Evolutionary conservation across 2,888 invertebrate species (phyloP), one percentile per base, ranked within the genome.

Genomic region (Aphrophora alni): DNA sequence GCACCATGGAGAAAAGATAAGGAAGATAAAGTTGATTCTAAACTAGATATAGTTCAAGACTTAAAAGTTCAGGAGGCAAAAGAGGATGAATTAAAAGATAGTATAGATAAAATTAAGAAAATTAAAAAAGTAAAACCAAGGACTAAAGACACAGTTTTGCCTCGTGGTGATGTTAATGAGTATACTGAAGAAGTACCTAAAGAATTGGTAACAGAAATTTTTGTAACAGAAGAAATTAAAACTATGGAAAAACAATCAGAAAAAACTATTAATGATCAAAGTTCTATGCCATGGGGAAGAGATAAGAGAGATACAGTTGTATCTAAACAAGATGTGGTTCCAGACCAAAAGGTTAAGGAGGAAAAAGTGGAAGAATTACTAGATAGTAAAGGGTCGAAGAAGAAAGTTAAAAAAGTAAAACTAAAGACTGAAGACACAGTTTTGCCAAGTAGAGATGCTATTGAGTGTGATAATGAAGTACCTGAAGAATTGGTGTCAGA

Each of bases 101-200:
- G n/a, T n/a, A n/a, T n/a, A n/a, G n/a, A n/a, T n/a, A n/a, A n/a
- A 76, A 83, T 80, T 71, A 82, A 74, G 77, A 83, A 80, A 38
- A 33, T 71, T 27, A 75, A 70, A 69, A 59, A 33, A 14, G 38
- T 33, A 25, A 80, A 75, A 68, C 76, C 78, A 26, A 78, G 74
- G 72, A 73, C 38, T 27, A 73, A 76, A 77, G 26, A 33, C 24
- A 25, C 26, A 38, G 75, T 44, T 0, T 21, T 3, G 21, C 44
- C 38, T 4, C 10, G n/a, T 3, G 69, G 77, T 24, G 74, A 38
- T 3, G 74, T 26, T 68, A 21, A n/a, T 21, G 26, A n/a, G 0
- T 21, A 71, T 70, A 28, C 24, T 33, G 38, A 72, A 4, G 77
- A 70, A 26, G 8, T 21, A 2, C 28, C 73, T 12, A 38, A 17